Conservation (phyloP, 2,797 vertebrate genomes). For the Parambassis ranga region DNA sequence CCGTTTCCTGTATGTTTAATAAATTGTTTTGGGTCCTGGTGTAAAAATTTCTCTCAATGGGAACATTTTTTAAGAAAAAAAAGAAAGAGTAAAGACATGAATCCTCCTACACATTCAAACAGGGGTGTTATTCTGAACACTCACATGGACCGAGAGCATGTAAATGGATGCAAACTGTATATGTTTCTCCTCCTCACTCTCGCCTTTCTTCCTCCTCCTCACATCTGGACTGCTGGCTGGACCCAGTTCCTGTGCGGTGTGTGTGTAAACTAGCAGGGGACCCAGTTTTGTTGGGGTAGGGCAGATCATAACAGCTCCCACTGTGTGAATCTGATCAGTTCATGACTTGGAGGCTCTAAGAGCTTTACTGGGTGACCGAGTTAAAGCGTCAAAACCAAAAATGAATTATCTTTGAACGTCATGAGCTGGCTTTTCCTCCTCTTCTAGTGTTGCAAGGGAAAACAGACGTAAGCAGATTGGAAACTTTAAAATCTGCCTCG, state of each 20-base stretch:
- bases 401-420: background rate
- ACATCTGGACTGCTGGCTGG: constrained; percentile 78
- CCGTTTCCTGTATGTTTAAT: constrained; percentile 22
- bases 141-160: constrained; percentile 10
- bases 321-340: constrained; percentile 42
- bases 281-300: constrained; percentile 59
- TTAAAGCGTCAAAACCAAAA: background rate
- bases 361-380: constrained; percentile 3
- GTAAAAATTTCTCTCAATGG: constrained; percentile 22
- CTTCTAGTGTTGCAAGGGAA: background rate
- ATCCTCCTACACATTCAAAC: constrained; percentile 48
- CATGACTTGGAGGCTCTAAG: constrained; percentile 8
- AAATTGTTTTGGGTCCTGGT: constrained; percentile 28
- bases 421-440: background rate
- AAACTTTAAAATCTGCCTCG: too few relatives aligned
- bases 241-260: constrained; percentile 64
- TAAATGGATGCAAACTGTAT: constrained; percentile 8
- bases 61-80: constrained; percentile 20
- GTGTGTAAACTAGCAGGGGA: constrained; percentile 52
- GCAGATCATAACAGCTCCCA: constrained; percentile 35
- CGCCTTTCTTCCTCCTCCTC: constrained; percentile 69
- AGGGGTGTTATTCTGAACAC: constrained; percentile 52
- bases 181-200: constrained; percentile 5
- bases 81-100: constrained; percentile 26
- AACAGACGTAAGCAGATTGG: too few relatives aligned